These are phyloP conservation scores for Grantiella picta DNA, from an alignment of 2,113 vertebrate species.

Conservation along the genomic window DNA sequence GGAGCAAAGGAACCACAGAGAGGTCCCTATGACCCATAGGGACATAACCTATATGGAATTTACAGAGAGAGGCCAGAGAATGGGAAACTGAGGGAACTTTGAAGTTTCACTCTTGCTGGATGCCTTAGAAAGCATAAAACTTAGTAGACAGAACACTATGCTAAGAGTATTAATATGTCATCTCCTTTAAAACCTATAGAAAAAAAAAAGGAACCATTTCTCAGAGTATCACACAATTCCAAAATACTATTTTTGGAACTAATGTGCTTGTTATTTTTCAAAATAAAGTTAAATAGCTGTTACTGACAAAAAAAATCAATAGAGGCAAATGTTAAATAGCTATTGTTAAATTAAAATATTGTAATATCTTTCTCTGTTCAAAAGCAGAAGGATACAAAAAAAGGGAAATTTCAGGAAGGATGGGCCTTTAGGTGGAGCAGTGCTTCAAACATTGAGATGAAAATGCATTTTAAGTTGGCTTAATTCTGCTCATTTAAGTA, in stretches of 20 bases:
- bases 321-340: background rate
- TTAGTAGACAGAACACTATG: background rate
- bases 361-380: background rate
- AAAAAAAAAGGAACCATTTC: background rate
- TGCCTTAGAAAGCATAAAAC: background rate
- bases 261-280: background rate
- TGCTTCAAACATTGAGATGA: background rate
- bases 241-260: background rate
- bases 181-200: background rate
- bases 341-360: background rate
- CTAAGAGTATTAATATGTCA: background rate
- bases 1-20: background rate
- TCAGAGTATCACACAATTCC: background rate
- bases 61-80: background rate
- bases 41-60: background rate
- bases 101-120: background rate
- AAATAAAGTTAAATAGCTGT: background rate
- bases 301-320: background rate
- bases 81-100: background rate
- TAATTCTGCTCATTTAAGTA: background rate
- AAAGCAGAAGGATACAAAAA: background rate
- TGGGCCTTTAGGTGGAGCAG: background rate
- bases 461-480: background rate
- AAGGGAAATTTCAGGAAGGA: background rate
- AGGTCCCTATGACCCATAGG: background rate